Evolutionary conservation across 2,797 vertebrate species (phyloP).

Genomic region (Coracias cyanogaster): DNA sequence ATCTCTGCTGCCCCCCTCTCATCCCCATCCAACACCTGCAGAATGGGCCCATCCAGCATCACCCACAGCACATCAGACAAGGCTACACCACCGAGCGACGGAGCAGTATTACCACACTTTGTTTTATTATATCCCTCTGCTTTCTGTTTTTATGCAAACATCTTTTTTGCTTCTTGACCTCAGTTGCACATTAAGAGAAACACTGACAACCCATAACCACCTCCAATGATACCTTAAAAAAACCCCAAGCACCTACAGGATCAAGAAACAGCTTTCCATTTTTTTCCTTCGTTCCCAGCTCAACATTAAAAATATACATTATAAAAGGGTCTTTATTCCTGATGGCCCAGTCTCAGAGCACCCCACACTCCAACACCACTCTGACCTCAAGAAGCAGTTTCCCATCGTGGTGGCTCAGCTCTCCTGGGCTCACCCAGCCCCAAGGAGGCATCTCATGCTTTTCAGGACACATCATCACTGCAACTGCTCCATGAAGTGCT

Average conservation of each 20-base stretch:
- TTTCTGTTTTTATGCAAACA: not conserved
- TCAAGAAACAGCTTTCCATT: not conserved
- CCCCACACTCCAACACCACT: not conserved
- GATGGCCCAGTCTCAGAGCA: not conserved
- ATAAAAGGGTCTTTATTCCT: not conserved
- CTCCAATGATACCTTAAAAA: not conserved
- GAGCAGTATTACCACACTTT: not conserved
- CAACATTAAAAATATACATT: not conserved
- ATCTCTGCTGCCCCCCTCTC: not conserved
- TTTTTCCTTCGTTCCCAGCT: not conserved
- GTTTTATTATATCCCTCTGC: not conserved
- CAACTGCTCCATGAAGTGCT: not conserved
- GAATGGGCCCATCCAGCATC: not conserved
- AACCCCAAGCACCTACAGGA: not conserved
- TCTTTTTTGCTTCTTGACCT: not conserved
- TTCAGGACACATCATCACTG: not conserved
- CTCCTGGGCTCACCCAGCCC: not conserved
- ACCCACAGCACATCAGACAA: rapidly evolving
- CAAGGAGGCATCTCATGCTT: not conserved
- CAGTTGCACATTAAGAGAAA: not conserved
- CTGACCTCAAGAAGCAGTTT: rapidly evolving
- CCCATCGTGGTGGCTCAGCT: rapidly evolving
- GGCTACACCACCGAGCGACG: not conserved
- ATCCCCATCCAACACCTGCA: not conserved
- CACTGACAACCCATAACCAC: not conserved